A percentile compares a stretch with the other conserved stretches of the same genome.
Conservation (phyloP, 2,797 vertebrate species). For the Chiroxiphia lanceolata region DNA sequence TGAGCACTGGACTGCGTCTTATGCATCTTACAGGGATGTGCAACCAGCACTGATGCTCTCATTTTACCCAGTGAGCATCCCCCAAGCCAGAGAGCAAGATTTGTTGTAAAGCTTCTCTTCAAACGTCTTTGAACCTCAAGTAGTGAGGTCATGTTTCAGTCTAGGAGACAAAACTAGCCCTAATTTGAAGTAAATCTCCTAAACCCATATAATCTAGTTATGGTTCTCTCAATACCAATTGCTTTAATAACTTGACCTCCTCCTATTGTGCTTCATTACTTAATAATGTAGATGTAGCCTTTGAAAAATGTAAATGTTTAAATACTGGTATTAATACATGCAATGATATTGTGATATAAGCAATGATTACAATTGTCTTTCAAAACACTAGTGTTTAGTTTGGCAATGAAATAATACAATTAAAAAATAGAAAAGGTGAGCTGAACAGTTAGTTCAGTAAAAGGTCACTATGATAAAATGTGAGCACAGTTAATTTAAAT, state of each 20-base stretch:
- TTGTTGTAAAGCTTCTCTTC: not conserved
- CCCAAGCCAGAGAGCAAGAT: not conserved
- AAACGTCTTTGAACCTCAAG: not conserved
- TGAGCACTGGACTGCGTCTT: not conserved
- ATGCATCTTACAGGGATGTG: not conserved
- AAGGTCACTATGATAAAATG: not conserved
- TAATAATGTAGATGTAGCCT: not conserved
- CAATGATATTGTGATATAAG: not conserved
- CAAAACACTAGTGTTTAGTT: not conserved
- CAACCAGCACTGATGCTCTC: not conserved
- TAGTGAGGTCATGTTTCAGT: accelerated
- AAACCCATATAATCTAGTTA: not conserved
- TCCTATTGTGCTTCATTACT: not conserved
- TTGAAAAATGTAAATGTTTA: not conserved
- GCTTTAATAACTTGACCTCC: not conserved
- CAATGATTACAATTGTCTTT: not conserved
- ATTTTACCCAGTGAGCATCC: not conserved
- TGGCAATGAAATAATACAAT: not conserved
- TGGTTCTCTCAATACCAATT: not conserved
- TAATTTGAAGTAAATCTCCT: not conserved
- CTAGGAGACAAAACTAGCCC: not conserved
- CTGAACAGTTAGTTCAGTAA: not conserved
- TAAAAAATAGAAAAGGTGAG: not conserved
- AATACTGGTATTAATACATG: not conserved
- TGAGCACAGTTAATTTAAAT: not conserved